phyloP scores from a whole-genome alignment of 2,113 vertebrate genomes.

The Chionodraco myersi region DNA sequence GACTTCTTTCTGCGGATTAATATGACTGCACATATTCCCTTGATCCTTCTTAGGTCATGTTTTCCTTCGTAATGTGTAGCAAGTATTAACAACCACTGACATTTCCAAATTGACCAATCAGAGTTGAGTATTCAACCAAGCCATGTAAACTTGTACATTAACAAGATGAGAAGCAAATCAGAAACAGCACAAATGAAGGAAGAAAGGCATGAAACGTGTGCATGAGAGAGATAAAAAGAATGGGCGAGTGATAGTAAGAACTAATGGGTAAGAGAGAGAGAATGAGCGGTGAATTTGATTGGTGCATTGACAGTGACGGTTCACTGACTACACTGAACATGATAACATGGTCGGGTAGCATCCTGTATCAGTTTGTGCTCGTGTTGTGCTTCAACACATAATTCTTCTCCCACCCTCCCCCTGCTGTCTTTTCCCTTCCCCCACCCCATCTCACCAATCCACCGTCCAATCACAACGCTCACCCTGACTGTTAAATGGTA shows the following conservation, averaged over 20 bases:
- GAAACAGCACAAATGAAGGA: background rate
- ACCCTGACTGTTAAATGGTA: constrained; percentile 10
- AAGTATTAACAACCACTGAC: too few relatives aligned
- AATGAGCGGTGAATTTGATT: background rate
- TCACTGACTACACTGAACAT: constrained; percentile 30
- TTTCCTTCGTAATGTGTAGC: too few relatives aligned
- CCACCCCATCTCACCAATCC: constrained; percentile 6
- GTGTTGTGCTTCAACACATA: background rate
- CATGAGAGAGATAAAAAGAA: background rate
- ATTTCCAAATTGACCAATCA: too few relatives aligned
- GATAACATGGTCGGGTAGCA: constrained; percentile 16
- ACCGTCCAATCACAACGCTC: constrained; percentile 18
- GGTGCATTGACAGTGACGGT: constrained; percentile 47
- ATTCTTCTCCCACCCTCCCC: background rate
- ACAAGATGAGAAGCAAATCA: too few relatives aligned
- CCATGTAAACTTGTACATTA: too few relatives aligned
- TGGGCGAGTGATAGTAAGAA: background rate
- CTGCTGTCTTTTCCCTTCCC: background rate
- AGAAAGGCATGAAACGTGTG: background rate
- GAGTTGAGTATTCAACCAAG: too few relatives aligned
- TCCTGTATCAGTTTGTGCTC: constrained; percentile 14
- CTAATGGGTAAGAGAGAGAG: background rate
- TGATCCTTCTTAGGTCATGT: too few relatives aligned
- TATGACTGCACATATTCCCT: too few relatives aligned
- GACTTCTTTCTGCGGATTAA: too few relatives aligned